Base-by-base conservation (phyloP, 2,888 invertebrate species). In the Rotaria macrura region DNA sequence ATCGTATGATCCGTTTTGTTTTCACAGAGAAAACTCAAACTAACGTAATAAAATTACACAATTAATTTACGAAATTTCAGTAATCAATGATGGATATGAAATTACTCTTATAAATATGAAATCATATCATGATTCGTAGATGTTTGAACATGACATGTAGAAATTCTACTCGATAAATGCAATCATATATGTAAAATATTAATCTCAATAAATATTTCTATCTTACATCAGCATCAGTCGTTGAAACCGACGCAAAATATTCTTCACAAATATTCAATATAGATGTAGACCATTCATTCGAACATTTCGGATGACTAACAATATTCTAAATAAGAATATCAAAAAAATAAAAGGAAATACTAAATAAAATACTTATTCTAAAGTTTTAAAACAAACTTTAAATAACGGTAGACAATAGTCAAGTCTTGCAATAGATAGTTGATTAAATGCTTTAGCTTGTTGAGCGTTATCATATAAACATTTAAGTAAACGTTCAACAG, bases 341-440 rank as follows among this genome's bases (percentile, higher is more conserved):
- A 55, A 55, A 20, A 1, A n/a, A 55, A 55, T 2, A 55, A 38
- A 23, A 74, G 23, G 25, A 23, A 23, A 1, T 23, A 9, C 3
- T 38, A 7, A 7, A 57, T n/a, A 1, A 57, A 5, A 72, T 17
- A 1, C 20, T 38, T 72, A 7, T 23, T 38, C 6, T 7, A 43
- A 38, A 25, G 6, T 25, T 43, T 6, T 40, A n/a, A 40, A 79
- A 79, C 79, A 25, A 43, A 79, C 79, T 40, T 79, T 79, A 40
- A 79, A 79, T 79, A 79, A 79, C 25, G 79, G 79, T 43, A 79
- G 25, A 79, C 79, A 79, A 79, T 79, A 79, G 34, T 79, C 79
- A 17, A 79, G 25, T n/a, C 79, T 40, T 29, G 84, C 83, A 23
- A 57, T 57, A 38, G 65, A 83, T 14, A 57, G 29, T 84, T 57